A percentile compares a stretch with the other conserved stretches of the same genome.
phyloP scores from a whole-genome alignment of 2,888 invertebrate species.

The Carterocephalus palaemon region DNA sequence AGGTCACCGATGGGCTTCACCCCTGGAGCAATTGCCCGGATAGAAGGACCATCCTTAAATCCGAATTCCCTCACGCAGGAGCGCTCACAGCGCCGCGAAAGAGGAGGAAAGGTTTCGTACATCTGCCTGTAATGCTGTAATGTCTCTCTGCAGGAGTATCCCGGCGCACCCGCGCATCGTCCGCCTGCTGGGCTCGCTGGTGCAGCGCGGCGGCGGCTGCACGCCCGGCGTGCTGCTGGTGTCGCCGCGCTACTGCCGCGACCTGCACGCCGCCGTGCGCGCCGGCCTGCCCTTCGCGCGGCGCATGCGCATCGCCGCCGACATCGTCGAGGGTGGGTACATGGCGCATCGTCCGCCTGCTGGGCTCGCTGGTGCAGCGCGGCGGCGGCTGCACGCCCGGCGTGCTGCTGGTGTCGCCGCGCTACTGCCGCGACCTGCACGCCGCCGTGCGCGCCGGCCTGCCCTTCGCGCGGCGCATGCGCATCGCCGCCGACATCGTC shows the following conservation, averaged over 20 bases:
- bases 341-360: no score
- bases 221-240: slow-evolving; percentile 88
- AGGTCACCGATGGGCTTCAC: no score
- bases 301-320: slow-evolving; percentile 85
- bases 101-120: no score
- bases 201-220: slow-evolving; percentile 84
- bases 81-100: no score
- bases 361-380: no score
- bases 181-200: slow-evolving; percentile 86
- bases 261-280: slow-evolving; percentile 87
- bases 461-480: slow-evolving; percentile 79
- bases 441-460: slow-evolving; percentile 85
- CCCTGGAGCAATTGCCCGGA: no score
- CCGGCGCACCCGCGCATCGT: slow-evolving; percentile 90
- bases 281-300: slow-evolving; percentile 81
- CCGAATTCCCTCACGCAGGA: no score
- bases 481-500: slow-evolving; percentile 89
- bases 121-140: not conserved
- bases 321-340: slow-evolving; percentile 89
- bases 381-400: slow-evolving; percentile 82
- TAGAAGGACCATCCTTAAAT: no score
- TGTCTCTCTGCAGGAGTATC: slow-evolving; percentile 80
- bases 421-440: slow-evolving; percentile 87
- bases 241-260: slow-evolving; percentile 85
- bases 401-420: slow-evolving; percentile 89